Evolutionary conservation across 1,140 invertebrate species (phyloP), one percentile per base, ranked within the genome.

Genomic region (Vanessa tameamea): DNA sequence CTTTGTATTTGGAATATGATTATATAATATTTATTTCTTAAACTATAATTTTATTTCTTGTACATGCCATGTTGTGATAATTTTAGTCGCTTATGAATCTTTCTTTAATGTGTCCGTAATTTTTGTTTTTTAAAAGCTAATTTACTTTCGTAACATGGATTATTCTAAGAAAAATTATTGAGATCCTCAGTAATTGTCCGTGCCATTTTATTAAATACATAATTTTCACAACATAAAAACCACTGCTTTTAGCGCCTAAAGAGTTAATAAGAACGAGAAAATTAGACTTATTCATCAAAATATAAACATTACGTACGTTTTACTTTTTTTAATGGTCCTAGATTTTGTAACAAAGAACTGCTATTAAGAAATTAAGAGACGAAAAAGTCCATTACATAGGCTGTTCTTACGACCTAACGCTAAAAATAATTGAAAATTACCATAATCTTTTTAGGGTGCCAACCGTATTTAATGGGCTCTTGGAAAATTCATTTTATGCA

Each of bases 371-470:
- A 57, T 16, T 53, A 47, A 20, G 23, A 16, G 37, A 47, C 37
- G 31, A 63, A 64, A 51, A 48, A 71, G 16, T 47, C 72, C 50
- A 64, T 69, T 74, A 51, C 43, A 50, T 47, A 53, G 48, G 43
- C 59, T 14, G 64, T 74, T 64, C 47, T 59, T 68, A 69, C 65
- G 61, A 63, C 69, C 48, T 69, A 65, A 63, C 64, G 48, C n/a
- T 69, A 67, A 69, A 71, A 68, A 75, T 69, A 73, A 78, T 70
- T 73, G 77, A 76, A 67, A 61, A 66, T 72, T 71, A 70, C 64
- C 64, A 75, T 75, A 75, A 71, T 64, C 47, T 66, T 73, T 61
- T 55, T 48, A 50, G 55, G 63, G 57, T 75, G 64, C 47, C 31
- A 51, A 55, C 15, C 37, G 16, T 59, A 37, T 63, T 73, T 75